These are phyloP conservation scores for Triops cancriformis DNA, from an alignment of 1,140 invertebrate genomes.

Conservation along the genomic window DNA sequence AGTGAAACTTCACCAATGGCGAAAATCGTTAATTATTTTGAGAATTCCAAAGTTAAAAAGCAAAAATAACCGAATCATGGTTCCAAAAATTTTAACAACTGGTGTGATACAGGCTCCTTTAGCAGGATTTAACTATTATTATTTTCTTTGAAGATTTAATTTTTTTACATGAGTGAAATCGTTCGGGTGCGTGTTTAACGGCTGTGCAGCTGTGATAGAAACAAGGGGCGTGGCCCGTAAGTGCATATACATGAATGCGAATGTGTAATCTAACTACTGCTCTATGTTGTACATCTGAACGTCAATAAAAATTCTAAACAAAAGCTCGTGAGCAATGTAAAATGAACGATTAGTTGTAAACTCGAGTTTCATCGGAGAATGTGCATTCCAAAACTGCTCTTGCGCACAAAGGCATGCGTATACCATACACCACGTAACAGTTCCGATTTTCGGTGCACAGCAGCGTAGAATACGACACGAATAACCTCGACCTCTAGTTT, in stretches of 20 bases:
- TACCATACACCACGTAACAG: too few relatives aligned
- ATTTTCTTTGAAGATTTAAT: background rate
- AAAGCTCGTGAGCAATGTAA: background rate
- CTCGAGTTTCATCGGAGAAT: too few relatives aligned
- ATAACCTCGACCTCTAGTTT: too few relatives aligned
- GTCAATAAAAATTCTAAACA: background rate
- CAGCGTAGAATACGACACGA: too few relatives aligned
- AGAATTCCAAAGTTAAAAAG: background rate
- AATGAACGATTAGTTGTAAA: background rate
- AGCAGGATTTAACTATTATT: background rate
- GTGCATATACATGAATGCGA: background rate
- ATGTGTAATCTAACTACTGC: conserved; percentile 1
- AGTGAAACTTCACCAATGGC: background rate
- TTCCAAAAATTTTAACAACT: background rate
- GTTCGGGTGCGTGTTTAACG: background rate
- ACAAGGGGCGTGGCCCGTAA: conserved; percentile 2
- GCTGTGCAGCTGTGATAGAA: conserved; percentile 9
- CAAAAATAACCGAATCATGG: background rate
- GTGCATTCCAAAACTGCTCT: too few relatives aligned
- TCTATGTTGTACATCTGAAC: background rate
- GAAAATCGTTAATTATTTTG: background rate
- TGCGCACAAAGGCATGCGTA: too few relatives aligned
- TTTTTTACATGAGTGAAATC: background rate
- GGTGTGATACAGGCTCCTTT: conserved; percentile 7
- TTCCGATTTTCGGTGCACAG: too few relatives aligned